Conservation (phyloP, 2,888 invertebrate species). For the Tyria jacobaeae region DNA sequence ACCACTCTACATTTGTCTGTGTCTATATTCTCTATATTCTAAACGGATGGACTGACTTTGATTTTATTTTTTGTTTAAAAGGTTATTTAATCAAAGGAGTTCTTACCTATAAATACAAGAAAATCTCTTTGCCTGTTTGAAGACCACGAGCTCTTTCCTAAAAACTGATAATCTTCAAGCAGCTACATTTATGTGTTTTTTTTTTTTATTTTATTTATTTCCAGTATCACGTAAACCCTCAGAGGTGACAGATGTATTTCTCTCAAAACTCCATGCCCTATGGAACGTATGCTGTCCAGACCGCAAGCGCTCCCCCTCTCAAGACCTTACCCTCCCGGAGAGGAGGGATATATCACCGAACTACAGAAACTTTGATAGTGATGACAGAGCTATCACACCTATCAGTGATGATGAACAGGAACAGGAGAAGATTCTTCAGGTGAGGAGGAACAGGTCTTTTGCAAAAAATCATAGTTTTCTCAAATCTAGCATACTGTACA, state of each 20-base stretch:
- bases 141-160: too few relatives aligned
- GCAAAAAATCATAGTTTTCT: too few relatives aligned
- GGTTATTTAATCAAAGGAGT: background rate
- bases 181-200: too few relatives aligned
- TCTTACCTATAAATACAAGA: too few relatives aligned
- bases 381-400: slow-evolving; percentile 63
- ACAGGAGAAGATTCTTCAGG: background rate
- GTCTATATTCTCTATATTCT: background rate
- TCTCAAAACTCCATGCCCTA: slow-evolving; percentile 62
- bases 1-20: too few relatives aligned
- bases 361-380: slow-evolving; percentile 63
- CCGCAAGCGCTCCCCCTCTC: slow-evolving; percentile 54
- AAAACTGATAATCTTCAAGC: too few relatives aligned
- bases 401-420: slow-evolving; percentile 62
- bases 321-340: slow-evolving; percentile 55
- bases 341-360: slow-evolving; percentile 61
- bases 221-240: slow-evolving; percentile 71
- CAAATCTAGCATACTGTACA: too few relatives aligned
- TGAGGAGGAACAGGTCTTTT: background rate
- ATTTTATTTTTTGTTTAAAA: background rate
- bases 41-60: too few relatives aligned
- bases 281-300: slow-evolving; percentile 77
- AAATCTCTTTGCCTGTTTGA: too few relatives aligned
- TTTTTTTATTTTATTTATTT: background rate
- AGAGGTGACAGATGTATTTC: slow-evolving; percentile 61